Evolutionary conservation across 2,797 vertebrate species (phyloP).

Genomic region (Betta splendens): DNA sequence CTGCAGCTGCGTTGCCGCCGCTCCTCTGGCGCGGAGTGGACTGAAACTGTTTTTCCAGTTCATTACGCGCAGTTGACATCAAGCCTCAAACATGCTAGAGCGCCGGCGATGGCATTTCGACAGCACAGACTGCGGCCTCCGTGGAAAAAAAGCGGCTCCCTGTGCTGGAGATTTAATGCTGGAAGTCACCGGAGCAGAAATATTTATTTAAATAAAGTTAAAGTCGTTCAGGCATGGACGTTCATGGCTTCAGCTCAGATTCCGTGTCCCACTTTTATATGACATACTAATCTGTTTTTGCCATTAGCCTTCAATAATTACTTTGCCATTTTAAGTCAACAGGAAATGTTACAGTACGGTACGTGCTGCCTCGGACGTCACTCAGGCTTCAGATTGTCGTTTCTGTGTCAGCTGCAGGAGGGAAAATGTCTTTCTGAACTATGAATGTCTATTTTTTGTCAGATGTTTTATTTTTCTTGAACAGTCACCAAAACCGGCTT

Average conservation of each 20-base stretch:
- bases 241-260: not conserved
- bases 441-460: not conserved
- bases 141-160: no score
- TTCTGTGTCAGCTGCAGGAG: not conserved
- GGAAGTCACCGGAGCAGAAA: constrained; percentile 12
- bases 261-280: not conserved
- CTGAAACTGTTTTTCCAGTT: not conserved
- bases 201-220: constrained; percentile 5
- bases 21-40: not conserved
- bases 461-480: not conserved
- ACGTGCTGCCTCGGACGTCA: not conserved
- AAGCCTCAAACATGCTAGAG: not conserved
- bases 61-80: not conserved
- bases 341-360: not conserved
- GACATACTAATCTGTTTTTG: not conserved
- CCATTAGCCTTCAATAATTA: not conserved
- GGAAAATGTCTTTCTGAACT: not conserved
- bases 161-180: no score
- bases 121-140: no score
- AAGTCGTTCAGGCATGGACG: constrained; percentile 7
- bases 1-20: constrained; percentile 24
- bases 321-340: not conserved
- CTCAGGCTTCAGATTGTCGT: constrained; percentile 1
- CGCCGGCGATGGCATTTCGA: no score
- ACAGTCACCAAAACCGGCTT: not conserved